A percentile compares a stretch with the other conserved stretches of the same genome.
phyloP scores from a whole-genome alignment of 2,113 vertebrate genomes.

The Bubo scandiacus region DNA sequence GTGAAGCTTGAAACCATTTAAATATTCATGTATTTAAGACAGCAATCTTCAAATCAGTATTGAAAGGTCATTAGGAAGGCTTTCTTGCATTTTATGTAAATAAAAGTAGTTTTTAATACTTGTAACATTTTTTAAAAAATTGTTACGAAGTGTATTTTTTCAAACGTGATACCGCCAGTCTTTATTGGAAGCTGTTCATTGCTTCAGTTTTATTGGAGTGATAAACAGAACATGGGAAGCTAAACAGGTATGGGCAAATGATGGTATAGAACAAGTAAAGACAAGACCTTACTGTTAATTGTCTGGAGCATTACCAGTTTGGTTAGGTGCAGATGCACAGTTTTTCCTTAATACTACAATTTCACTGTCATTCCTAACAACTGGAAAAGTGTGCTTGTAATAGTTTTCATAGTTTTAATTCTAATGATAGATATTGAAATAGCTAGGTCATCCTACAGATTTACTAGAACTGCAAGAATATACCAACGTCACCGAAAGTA shows the following conservation, averaged over 20 bases:
- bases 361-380: neutral
- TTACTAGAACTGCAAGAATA: neutral
- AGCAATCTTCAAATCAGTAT: neutral
- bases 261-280: neutral
- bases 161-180: neutral
- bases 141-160: neutral
- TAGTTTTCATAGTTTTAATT: neutral
- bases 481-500: neutral
- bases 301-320: conserved; percentile 6
- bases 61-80: neutral
- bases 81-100: neutral
- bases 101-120: neutral
- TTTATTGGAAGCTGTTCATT: neutral
- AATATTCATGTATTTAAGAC: neutral
- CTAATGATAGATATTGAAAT: neutral
- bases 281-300: neutral
- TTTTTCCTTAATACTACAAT: neutral
- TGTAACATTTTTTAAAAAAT: too few species aligned
- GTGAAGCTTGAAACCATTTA: neutral
- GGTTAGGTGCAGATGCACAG: neutral
- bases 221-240: conserved; percentile 7
- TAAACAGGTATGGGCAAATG: neutral
- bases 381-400: neutral
- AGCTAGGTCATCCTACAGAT: neutral
- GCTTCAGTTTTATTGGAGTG: neutral